phyloP scores from a whole-genome alignment of 2,113 vertebrate species.

The Ceyx cyanopectus region DNA sequence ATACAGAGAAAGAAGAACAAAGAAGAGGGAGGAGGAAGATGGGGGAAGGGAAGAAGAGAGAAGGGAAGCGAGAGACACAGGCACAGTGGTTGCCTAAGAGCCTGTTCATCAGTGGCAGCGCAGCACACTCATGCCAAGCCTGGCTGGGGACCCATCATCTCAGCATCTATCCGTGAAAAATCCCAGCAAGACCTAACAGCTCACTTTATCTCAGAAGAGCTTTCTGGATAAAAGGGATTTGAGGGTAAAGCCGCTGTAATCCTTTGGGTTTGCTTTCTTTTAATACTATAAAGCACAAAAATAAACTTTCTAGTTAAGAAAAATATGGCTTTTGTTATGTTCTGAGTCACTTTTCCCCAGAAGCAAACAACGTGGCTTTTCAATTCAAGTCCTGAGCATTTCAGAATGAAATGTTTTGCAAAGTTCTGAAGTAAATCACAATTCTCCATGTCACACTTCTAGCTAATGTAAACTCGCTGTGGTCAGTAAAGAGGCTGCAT shows the following conservation, averaged over 20 bases:
- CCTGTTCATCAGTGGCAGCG: background rate
- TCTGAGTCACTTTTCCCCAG: slow-evolving; percentile 65
- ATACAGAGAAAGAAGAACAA: background rate
- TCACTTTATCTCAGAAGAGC: slow-evolving; percentile 33
- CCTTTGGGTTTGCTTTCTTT: slow-evolving; percentile 55
- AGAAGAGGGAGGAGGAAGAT: background rate
- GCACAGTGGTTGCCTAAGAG: slow-evolving; percentile 9
- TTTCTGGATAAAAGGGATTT: slow-evolving; percentile 59
- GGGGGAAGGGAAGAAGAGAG: background rate
- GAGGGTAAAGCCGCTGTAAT: slow-evolving; percentile 48
- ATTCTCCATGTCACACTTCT: background rate
- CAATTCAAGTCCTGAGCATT: slow-evolving; percentile 28
- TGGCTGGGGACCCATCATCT: background rate
- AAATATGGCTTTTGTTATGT: slow-evolving; percentile 66
- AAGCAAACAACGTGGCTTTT: slow-evolving; percentile 61
- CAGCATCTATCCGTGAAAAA: background rate
- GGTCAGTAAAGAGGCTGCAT: background rate
- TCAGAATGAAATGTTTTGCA: slow-evolving; percentile 41
- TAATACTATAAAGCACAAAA: slow-evolving; percentile 55
- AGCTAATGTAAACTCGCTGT: background rate
- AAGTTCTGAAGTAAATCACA: slow-evolving; percentile 29
- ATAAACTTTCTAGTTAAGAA: slow-evolving; percentile 65
- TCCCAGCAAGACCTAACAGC: background rate
- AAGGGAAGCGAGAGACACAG: background rate
- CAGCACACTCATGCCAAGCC: background rate